Percentiles rank a stretch among this genome's conserved stretches.
Evolutionary conservation across 2,797 vertebrate genomes (phyloP).

Genomic region (Amniataba percoides): DNA sequence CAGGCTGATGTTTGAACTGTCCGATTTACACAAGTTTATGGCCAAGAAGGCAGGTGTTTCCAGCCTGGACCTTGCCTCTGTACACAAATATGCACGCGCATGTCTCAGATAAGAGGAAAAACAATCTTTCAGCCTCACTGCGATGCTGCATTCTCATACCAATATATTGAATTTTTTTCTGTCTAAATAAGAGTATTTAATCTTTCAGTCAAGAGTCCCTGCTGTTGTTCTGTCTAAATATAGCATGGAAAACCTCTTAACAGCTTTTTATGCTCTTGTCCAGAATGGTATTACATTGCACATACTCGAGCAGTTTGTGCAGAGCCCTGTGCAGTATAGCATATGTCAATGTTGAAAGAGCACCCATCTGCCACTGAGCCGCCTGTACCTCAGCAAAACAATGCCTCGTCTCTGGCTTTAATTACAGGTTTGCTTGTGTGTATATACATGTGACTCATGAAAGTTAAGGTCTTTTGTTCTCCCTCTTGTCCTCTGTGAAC

Average conservation of each 20-base stretch:
- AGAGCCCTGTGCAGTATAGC: conserved; percentile 79
- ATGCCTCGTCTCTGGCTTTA: conserved; percentile 84
- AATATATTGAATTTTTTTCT: background rate
- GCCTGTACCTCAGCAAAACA: conserved; percentile 82
- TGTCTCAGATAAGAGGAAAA: conserved; percentile 65
- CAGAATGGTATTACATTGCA: conserved; percentile 44
- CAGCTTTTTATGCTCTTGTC: conserved; percentile 20
- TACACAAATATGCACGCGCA: conserved; percentile 68
- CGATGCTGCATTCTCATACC: conserved; percentile 58
- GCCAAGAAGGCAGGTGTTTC: conserved; percentile 89
- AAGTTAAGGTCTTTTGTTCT: conserved; percentile 76
- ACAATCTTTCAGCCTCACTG: conserved; percentile 30
- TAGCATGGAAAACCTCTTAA: conserved; percentile 31
- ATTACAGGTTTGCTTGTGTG: conserved; percentile 89
- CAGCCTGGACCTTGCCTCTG: conserved; percentile 79
- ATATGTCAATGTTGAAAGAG: conserved; percentile 86
- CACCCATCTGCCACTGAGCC: conserved; percentile 89
- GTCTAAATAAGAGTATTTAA: conserved; percentile 16
- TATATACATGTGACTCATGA: conserved; percentile 61
- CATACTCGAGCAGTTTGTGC: conserved; percentile 68
- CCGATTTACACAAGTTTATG: conserved; percentile 87
- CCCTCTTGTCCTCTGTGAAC: conserved; percentile 58
- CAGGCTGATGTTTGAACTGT: conserved; percentile 90
- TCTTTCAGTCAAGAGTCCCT: background rate
- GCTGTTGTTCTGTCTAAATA: conserved; percentile 16